Percentiles rank a stretch among this genome's conserved stretches.
Conservation (phyloP, 2,888 invertebrate genomes). For the Frankliniella fusca region DNA sequence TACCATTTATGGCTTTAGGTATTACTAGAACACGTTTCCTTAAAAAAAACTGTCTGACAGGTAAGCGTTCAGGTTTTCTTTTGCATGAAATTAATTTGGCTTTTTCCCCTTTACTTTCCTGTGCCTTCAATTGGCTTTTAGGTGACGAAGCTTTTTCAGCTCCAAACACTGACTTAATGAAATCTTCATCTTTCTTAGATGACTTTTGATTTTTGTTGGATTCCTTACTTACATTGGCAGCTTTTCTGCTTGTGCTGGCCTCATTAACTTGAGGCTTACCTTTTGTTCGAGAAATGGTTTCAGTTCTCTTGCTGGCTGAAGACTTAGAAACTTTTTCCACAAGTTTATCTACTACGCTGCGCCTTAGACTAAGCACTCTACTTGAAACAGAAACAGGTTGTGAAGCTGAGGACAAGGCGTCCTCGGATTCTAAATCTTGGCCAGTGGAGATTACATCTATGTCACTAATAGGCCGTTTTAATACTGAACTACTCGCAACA, state of each 20-base stretch:
- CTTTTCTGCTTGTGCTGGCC: too few relatives aligned
- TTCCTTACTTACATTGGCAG: not conserved
- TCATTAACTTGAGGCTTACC: not conserved
- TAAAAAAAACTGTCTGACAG: not conserved
- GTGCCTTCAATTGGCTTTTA: not conserved
- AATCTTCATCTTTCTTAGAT: not conserved
- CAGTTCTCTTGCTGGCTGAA: not conserved
- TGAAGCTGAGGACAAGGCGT: not conserved
- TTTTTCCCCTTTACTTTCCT: not conserved
- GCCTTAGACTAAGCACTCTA: not conserved
- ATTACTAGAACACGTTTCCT: not conserved
- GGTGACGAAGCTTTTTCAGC: not conserved
- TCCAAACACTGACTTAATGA: not conserved
- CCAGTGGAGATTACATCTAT: not conserved
- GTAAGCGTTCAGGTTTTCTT: not conserved
- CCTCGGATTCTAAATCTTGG: not conserved
- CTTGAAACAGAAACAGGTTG: not conserved
- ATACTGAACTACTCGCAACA: not conserved
- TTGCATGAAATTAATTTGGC: not conserved
- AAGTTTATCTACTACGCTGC: not conserved
- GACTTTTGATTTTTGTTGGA: not conserved
- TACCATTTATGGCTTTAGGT: not conserved
- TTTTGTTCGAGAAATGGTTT: not conserved
- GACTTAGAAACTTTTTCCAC: not conserved
- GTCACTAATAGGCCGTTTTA: not conserved